phyloP scores from a whole-genome alignment of 2,113 vertebrate species.

The Etheostoma spectabile region DNA sequence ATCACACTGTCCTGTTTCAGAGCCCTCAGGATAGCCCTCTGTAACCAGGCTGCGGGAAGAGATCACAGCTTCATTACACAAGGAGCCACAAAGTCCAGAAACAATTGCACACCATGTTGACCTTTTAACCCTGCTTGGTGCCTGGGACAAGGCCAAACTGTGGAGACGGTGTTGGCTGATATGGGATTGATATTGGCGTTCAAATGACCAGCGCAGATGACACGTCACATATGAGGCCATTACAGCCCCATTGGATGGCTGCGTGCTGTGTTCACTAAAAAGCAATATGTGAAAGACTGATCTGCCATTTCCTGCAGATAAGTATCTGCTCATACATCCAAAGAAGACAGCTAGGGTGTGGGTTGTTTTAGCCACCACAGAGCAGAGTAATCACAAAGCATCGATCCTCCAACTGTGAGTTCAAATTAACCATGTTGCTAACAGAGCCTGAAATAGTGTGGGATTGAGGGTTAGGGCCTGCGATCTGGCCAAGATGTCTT shows the following conservation, averaged over 20 bases:
- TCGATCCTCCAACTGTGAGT: conserved; percentile 41
- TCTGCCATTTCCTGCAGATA: conserved; percentile 75
- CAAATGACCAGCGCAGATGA: conserved; percentile 57
- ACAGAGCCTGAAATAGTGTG: conserved; percentile 43
- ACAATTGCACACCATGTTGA: conserved; percentile 16
- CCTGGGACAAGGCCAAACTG: conserved; percentile 30
- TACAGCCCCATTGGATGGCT: conserved; percentile 37
- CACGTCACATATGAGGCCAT: conserved; percentile 57
- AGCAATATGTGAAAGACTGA: conserved; percentile 73
- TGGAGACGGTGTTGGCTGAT: conserved; percentile 35
- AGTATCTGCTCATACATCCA: conserved; percentile 65
- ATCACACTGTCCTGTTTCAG: neutral
- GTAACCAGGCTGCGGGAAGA: conserved; percentile 20
- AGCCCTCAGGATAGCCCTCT: neutral
- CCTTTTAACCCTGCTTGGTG: conserved; percentile 41
- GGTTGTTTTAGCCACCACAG: conserved; percentile 47
- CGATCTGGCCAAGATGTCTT: conserved; percentile 28
- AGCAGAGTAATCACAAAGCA: conserved; percentile 44
- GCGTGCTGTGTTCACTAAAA: conserved; percentile 76
- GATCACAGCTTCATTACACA: conserved; percentile 47
- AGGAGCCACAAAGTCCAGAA: conserved; percentile 17
- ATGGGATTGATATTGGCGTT: conserved; percentile 42
- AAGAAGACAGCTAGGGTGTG: conserved; percentile 47
- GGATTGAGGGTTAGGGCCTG: conserved; percentile 13
- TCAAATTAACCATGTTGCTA: conserved; percentile 46